Evolutionary conservation across 2,113 vertebrate species (phyloP), one percentile per base, ranked within the genome.

Genomic region (Sialia sialis): DNA sequence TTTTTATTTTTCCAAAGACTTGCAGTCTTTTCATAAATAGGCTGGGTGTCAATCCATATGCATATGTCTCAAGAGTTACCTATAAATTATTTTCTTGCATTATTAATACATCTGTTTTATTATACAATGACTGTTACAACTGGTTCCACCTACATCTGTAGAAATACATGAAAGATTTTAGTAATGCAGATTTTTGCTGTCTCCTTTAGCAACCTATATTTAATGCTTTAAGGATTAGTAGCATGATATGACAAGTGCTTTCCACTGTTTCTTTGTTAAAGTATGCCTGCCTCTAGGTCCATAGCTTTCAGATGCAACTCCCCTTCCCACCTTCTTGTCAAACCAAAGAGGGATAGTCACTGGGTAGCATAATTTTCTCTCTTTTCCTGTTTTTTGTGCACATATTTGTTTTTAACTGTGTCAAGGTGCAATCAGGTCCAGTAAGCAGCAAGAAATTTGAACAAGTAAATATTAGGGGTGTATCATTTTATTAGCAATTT

Each of bases 191-290:
- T 90, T 92, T 97, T 94, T 96, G 36, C 93, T 93, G 78, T 89
- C 93, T 96, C n/a, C 81, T 91, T 91, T 93, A 94, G 78, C 95
- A 97, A 89, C 96, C 93, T 94, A 72, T 96, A 96, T 92, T 97
- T 97, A 97, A 93, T 1, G 16, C 77, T 93, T 94, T 95, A 93
- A 91, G 92, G 63, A 77, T 96, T 96, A 97, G 83, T 90, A 96
- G 78, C 89, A 75, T 94, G 92, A 93, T 95, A 95, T 93, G 96
- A 92, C 93, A 96, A 89, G 93, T 76, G 82, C 89, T 91, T 96
- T 94, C 90, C 49, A 72, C 73, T 78, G 64, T 62, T 97, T 93
- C 89, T 95, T 91, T 96, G 83, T 96, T 91, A 94, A 41, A 80
- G 38, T 55, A n/a, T 80, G 81, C 59, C 73, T 91, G 78, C 75